Evolutionary conservation across 2,888 invertebrate genomes (phyloP).

Genomic region (Venusia cambrica): DNA sequence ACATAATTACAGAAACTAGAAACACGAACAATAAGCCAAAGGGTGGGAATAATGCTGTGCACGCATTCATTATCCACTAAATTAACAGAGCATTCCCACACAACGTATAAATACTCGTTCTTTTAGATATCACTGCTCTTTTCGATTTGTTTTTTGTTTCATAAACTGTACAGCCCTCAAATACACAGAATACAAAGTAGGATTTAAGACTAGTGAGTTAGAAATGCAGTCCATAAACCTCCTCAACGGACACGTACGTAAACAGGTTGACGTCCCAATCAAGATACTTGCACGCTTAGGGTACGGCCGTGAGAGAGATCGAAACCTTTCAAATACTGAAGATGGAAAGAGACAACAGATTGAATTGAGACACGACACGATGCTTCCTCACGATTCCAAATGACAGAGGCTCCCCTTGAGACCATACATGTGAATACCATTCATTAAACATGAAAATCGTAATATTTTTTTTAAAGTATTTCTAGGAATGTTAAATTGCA

Average conservation of each 20-base stretch:
- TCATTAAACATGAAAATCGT: conserved; percentile 22
- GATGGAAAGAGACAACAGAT: conserved; percentile 36
- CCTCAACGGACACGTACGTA: conserved; percentile 39
- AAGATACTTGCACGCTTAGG: conserved; percentile 42
- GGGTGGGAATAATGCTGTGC: conserved; percentile 29
- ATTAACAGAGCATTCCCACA: conserved; percentile 29
- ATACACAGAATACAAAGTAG: conserved; percentile 5
- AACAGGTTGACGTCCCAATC: conserved; percentile 59
- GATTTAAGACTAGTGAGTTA: conserved; percentile 20
- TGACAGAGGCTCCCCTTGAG: conserved; percentile 34
- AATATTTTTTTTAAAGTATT: conserved; percentile 11
- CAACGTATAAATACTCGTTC: conserved; percentile 22
- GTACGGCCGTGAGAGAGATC: conserved; percentile 39
- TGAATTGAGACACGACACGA: conserved; percentile 33
- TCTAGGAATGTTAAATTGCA: conserved; percentile 7
- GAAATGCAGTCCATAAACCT: conserved; percentile 29
- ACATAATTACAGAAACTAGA: conserved; percentile 25
- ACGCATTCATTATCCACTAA: conserved; percentile 29
- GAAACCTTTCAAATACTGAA: conserved; percentile 24
- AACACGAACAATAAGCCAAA: conserved; percentile 29
- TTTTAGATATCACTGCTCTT: conserved; percentile 22
- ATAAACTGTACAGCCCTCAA: conserved; percentile 8
- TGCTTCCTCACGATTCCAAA: conserved; percentile 40
- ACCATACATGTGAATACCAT: conserved; percentile 22
- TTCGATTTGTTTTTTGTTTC: conserved; percentile 16